Conservation (phyloP, 2,888 invertebrate genomes). For the Leptarthrus brevirostris region DNA sequence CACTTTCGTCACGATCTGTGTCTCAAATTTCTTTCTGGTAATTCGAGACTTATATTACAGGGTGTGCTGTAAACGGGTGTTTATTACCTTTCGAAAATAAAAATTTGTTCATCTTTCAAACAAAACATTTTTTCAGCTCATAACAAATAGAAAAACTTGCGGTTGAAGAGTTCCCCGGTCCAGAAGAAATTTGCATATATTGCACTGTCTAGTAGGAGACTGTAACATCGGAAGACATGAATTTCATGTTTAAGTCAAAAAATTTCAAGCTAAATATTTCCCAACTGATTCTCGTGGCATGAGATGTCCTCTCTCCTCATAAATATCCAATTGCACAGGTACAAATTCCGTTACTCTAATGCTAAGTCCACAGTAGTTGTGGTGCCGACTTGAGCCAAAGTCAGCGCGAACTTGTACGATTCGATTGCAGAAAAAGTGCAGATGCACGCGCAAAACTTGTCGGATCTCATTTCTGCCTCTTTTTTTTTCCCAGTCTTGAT, state of each 20-base stretch:
- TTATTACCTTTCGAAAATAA: too few relatives aligned
- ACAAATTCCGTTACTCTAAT: slow-evolving; percentile 53
- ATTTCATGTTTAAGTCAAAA: slow-evolving; percentile 52
- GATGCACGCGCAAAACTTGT: slow-evolving; percentile 47
- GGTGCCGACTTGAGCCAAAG: too few relatives aligned
- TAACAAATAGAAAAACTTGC: slow-evolving; percentile 6
- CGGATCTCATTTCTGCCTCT: slow-evolving; percentile 33
- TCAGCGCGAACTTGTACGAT: slow-evolving; percentile 15
- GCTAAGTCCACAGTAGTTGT: too few relatives aligned
- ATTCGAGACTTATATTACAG: too few relatives aligned
- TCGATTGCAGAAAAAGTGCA: slow-evolving; percentile 43
- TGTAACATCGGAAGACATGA: slow-evolving; percentile 39
- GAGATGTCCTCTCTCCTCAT: slow-evolving; percentile 53
- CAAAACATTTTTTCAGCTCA: too few relatives aligned
- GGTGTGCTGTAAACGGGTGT: too few relatives aligned
- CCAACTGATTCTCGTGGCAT: slow-evolving; percentile 31
- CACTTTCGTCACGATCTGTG: too few relatives aligned
- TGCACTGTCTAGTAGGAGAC: too few relatives aligned
- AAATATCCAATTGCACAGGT: slow-evolving; percentile 53
- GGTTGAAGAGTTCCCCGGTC: too few relatives aligned
- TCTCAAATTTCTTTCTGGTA: too few relatives aligned
- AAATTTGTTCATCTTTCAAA: too few relatives aligned
- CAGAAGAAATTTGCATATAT: slow-evolving; percentile 30
- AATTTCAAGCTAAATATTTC: slow-evolving; percentile 36
- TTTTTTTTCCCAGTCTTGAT: slow-evolving; percentile 5